Percentiles rank a stretch among this genome's conserved stretches.
phyloP scores from a whole-genome alignment of 2,113 vertebrate species.

The Guaruba guarouba region DNA sequence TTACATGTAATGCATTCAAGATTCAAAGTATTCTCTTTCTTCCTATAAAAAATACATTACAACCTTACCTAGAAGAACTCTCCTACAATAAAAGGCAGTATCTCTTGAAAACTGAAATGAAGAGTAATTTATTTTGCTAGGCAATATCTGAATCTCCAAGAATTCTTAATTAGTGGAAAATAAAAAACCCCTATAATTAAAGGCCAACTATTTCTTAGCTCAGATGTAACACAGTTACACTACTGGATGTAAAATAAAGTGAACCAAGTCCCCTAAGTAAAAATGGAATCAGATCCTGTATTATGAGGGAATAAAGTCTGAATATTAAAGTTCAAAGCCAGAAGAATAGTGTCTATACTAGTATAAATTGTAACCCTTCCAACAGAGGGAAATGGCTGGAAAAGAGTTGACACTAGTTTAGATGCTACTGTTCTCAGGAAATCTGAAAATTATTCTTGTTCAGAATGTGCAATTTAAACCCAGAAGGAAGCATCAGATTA shows the following conservation, averaged over 20 bases:
- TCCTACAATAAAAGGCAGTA: not conserved
- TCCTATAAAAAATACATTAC: not conserved
- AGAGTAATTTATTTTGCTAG: not conserved
- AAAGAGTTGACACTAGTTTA: not conserved
- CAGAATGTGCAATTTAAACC: not conserved
- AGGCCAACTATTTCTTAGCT: not conserved
- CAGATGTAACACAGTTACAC: not conserved
- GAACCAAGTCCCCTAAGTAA: not conserved
- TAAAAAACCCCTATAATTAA: not conserved
- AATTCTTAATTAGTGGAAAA: not conserved
- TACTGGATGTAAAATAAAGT: not conserved
- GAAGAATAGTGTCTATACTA: not conserved
- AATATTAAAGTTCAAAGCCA: not conserved
- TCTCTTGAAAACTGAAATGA: not conserved
- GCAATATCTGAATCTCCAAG: not conserved
- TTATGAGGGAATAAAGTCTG: not conserved
- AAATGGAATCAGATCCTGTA: not conserved
- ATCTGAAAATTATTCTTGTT: not conserved
- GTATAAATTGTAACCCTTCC: not conserved
- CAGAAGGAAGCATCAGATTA: not conserved
- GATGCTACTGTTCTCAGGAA: not conserved
- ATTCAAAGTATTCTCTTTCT: not conserved
- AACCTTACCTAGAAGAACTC: not conserved
- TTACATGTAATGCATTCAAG: not conserved
- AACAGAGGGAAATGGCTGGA: not conserved